Conservation (phyloP, 2,797 vertebrate species). For the Rousettus madagascariensis region DNA sequence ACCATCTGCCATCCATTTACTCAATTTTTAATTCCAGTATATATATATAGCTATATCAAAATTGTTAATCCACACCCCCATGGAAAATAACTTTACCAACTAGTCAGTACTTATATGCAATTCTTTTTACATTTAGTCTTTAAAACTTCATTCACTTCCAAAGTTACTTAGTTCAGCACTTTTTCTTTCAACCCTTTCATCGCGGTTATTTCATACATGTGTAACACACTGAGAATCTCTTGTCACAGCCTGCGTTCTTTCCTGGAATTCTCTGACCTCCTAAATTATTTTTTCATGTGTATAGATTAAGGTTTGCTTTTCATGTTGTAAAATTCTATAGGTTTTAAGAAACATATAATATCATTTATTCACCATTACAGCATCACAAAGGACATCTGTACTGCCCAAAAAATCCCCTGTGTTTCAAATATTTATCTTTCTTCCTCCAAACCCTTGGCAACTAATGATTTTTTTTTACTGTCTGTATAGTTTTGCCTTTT, state of each 20-base stretch:
- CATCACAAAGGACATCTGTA: not conserved
- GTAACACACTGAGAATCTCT: not conserved
- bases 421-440: not conserved
- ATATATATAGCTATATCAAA: not conserved
- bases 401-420: not conserved
- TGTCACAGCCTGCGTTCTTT: not conserved
- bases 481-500: not conserved
- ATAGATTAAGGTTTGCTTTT: not conserved
- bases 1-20: not conserved
- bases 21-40: not conserved
- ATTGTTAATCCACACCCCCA: not conserved
- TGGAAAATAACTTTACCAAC: not conserved
- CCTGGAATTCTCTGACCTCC: not conserved
- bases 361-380: not conserved
- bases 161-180: not conserved
- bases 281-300: not conserved
- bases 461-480: not conserved
- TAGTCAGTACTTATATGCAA: not conserved
- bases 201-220: not conserved
- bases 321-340: not conserved
- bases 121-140: not conserved
- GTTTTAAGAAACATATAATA: not conserved
- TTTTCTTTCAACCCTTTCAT: not conserved
- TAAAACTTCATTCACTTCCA: not conserved
- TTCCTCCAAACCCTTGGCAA: not conserved